Evolutionary conservation across 2,113 vertebrate genomes (phyloP).

Genomic region (Pelobates fuscus): DNA sequence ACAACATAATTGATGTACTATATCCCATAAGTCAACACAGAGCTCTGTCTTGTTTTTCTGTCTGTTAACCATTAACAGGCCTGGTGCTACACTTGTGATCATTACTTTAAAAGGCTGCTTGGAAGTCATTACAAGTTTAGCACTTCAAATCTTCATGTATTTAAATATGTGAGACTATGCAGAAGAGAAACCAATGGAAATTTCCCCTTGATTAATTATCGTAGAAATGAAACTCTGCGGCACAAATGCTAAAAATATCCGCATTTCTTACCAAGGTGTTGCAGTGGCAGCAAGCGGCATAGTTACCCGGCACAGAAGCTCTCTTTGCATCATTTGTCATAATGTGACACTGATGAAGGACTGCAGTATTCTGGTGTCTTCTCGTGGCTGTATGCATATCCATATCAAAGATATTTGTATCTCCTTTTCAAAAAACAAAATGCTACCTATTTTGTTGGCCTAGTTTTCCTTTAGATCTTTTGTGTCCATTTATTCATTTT

Average conservation of each 20-base stretch:
- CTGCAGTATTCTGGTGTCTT: constrained; percentile 62
- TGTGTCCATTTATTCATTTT: neutral
- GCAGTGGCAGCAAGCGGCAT: constrained; percentile 65
- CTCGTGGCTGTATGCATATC: constrained; percentile 59
- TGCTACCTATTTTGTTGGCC: constrained; percentile 50
- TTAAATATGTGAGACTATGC: neutral
- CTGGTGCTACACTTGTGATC: neutral
- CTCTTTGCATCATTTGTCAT: constrained; percentile 75
- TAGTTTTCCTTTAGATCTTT: constrained; percentile 29
- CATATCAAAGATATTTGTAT: constrained; percentile 63
- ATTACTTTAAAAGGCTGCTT: neutral
- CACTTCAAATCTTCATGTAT: neutral
- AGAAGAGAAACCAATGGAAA: constrained; percentile 7
- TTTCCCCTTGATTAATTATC: constrained; percentile 64
- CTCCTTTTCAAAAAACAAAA: constrained; percentile 55
- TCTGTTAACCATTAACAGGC: neutral
- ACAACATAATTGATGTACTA: constrained; percentile 1
- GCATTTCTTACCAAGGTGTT: constrained; percentile 62
- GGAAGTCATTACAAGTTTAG: neutral
- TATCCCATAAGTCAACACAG: neutral
- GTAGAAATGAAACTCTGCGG: constrained; percentile 54
- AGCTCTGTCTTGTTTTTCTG: neutral
- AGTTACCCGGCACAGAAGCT: constrained; percentile 61
- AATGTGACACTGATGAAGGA: constrained; percentile 71
- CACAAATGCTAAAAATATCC: constrained; percentile 59